A percentile compares a stretch with the other conserved stretches of the same genome.
Evolutionary conservation across 1,140 invertebrate species (phyloP).

Genomic region (Stegodyphus dumicola): DNA sequence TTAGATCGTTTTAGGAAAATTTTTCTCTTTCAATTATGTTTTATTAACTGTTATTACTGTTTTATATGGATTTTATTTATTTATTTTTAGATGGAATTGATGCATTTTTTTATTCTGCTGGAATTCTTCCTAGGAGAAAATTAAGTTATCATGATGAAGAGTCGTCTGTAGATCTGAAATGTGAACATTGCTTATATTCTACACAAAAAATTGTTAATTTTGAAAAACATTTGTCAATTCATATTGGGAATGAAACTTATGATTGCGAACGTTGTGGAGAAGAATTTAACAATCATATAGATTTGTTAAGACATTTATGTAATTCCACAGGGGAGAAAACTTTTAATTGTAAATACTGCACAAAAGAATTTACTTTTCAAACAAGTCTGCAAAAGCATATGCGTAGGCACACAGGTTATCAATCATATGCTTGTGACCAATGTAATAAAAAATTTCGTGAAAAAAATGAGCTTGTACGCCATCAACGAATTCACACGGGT

Average conservation of each 20-base stretch:
- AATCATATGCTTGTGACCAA: constrained; percentile 17
- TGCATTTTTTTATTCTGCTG: no score
- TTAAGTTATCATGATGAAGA: background rate
- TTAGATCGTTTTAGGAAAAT: no score
- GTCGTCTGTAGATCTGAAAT: constrained; percentile 12
- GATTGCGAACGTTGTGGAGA: constrained; percentile 37
- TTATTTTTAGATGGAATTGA: no score
- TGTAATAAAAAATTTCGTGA: constrained; percentile 31
- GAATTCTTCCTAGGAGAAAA: no score
- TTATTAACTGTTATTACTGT: no score
- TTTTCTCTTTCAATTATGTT: no score
- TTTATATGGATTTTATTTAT: no score
- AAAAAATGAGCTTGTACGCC: constrained; percentile 27
- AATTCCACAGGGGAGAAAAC: constrained; percentile 12
- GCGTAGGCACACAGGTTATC: constrained; percentile 57
- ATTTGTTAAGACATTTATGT: constrained; percentile 26
- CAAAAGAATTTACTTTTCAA: constrained; percentile 34
- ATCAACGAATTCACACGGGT: constrained; percentile 16
- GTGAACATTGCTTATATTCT: constrained; percentile 27
- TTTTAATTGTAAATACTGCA: constrained; percentile 30
- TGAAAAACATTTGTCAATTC: constrained; percentile 48
- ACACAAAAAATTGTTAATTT: constrained; percentile 35
- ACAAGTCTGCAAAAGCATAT: constrained; percentile 33
- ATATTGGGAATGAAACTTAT: background rate
- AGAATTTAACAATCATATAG: constrained; percentile 25